These are phyloP conservation scores for Pomatorhinus ruficollis DNA, from an alignment of 2,113 vertebrate genomes.

Conservation along the genomic window DNA sequence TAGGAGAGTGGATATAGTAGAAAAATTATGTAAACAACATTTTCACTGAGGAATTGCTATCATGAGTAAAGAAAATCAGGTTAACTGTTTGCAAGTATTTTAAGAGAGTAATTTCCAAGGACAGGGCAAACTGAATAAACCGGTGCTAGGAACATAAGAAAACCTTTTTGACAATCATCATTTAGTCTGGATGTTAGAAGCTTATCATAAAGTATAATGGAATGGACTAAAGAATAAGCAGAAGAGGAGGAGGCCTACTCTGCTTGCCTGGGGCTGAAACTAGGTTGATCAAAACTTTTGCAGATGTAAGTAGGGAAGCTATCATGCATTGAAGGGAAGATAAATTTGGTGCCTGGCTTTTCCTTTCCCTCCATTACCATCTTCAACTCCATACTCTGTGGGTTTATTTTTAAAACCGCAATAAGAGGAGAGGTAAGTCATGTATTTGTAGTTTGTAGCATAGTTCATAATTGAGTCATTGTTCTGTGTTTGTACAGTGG, in stretches of 20 bases:
- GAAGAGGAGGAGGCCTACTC: background rate
- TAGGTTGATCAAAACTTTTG: background rate
- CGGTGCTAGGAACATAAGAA: background rate
- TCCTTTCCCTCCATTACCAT: background rate
- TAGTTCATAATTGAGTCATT: background rate
- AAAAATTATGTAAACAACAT: background rate
- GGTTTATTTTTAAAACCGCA: background rate
- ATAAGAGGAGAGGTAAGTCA: background rate
- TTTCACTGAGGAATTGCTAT: background rate
- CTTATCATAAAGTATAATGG: background rate
- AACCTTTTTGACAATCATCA: background rate
- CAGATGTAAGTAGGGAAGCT: background rate
- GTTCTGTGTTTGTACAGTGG: conserved; percentile 15
- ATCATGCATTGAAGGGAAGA: background rate
- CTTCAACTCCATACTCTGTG: background rate
- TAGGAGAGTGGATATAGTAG: background rate
- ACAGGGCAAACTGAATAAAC: background rate
- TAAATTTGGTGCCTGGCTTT: background rate
- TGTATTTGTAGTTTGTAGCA: background rate
- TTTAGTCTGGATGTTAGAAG: background rate
- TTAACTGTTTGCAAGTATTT: background rate
- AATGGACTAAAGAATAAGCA: background rate
- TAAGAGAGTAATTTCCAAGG: background rate
- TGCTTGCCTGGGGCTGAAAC: background rate
- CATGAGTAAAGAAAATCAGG: background rate